These are phyloP conservation scores for Rattus rattus DNA, from an alignment of 2,113 vertebrate genomes.

Conservation along the genomic window DNA sequence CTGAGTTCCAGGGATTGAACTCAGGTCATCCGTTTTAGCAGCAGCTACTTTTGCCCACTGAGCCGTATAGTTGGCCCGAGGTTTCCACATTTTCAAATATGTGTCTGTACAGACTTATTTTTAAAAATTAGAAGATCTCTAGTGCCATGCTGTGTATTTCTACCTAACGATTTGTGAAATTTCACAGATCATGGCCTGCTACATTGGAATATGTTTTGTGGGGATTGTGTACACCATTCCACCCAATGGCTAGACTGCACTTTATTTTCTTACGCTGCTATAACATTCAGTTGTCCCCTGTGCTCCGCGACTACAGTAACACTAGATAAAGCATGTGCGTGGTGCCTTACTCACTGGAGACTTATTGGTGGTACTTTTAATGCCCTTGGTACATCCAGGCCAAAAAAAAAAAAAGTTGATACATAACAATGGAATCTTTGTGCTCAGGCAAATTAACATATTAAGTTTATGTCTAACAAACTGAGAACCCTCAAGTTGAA, in stretches of 20 bases:
- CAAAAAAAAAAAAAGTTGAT: not conserved
- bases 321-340: not conserved
- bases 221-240: fast-evolving
- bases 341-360: not conserved
- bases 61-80: not conserved
- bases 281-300: not conserved
- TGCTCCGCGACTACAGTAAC: not conserved
- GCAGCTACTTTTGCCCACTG: not conserved
- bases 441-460: not conserved
- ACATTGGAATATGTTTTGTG: not conserved
- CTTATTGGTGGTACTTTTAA: conserved; percentile 19
- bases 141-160: not conserved
- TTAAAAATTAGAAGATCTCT: not conserved
- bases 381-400: not conserved
- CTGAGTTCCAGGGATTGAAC: not conserved
- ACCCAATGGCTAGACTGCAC: not conserved
- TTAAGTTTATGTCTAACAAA: not conserved
- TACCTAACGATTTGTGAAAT: not conserved
- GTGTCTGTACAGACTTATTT: not conserved
- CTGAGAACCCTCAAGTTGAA: not conserved
- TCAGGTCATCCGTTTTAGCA: not conserved
- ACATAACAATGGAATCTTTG: not conserved
- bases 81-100: not conserved
- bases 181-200: not conserved
- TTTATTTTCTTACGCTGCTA: not conserved